phyloP scores from a whole-genome alignment of 1,140 invertebrate genomes.

The Triops cancriformis region DNA sequence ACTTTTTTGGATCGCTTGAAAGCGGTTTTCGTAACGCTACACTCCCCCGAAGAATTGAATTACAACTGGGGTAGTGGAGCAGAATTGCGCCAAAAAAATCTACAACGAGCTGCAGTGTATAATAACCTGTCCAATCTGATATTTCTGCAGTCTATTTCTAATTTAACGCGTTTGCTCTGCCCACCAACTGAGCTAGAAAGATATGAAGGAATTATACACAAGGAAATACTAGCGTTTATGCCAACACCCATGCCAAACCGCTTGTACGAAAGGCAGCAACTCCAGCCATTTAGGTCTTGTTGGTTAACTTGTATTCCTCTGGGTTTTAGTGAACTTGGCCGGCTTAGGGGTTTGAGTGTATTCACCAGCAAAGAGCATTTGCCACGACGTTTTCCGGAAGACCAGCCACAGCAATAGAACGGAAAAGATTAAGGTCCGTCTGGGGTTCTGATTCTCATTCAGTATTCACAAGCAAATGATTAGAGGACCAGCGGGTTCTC shows the following conservation, averaged over 20 bases:
- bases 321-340: too few species aligned
- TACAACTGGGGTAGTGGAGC: background rate
- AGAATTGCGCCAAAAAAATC: background rate
- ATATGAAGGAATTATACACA: slow-evolving; percentile 1
- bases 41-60: background rate
- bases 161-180: background rate
- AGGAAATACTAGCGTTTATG: background rate
- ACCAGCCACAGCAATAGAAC: too few species aligned
- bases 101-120: background rate
- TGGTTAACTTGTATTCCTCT: too few species aligned
- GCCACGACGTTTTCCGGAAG: too few species aligned
- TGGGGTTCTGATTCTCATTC: background rate
- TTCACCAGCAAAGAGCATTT: too few species aligned
- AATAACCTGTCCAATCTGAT: background rate
- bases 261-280: background rate
- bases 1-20: background rate
- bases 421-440: background rate
- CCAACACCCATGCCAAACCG: background rate
- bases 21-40: background rate
- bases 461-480: background rate
- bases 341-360: too few species aligned
- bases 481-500: background rate
- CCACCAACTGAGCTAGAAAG: slow-evolving; percentile 9
- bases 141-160: background rate
- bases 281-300: too few species aligned